Evolutionary conservation across 2,888 invertebrate species (phyloP), one percentile per base, ranked within the genome.

Genomic region (Ellobium chinense): DNA sequence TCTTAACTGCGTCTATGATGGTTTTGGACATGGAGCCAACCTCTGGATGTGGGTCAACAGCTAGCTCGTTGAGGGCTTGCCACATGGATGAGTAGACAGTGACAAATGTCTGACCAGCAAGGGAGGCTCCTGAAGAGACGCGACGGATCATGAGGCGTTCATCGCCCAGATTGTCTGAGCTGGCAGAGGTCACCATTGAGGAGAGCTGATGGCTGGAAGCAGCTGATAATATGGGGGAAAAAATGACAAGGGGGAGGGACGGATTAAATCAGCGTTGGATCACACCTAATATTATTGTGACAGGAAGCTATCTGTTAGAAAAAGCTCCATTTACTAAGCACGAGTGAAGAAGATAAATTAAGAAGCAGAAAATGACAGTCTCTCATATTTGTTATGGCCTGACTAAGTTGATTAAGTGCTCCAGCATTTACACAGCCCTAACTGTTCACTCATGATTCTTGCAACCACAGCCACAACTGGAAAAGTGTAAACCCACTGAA

Each of bases 81-180:
- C 98, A 99, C 80, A 99, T 94, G 93, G 97, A 97, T 93, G 96
- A 95, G 93, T 98, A 98, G 78, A 98, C 96, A 69, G 87, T 91
- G 82, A 87, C 89, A 81, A 88, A 88, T 74, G 86, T 81, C 29
- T 84, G 76, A n/a, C 80, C 80, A 12, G 75, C 60, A 7, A 83
- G 83, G 31, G 84, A 88, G 4, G 87, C 86, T 54, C 83, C 86
- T 0, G 90, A 89, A 12, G 88, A 81, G 29, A 87, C 87, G 7
- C 89, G 85, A 39, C 87, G 86, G 39, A 89, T 78, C 56, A 68
- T 56, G 29, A 73, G 56, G 54, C 65, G 76, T 18, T 81, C 70
- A 27, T 78, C 78, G 27, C 72, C 34, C 36, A 78, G 65, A 56
- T 54, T 72, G 62, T 78, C 78, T 24, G 78, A 54, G 36, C 78